Evolutionary conservation across 2,888 invertebrate genomes (phyloP), one percentile per base, ranked within the genome.

Genomic region (Scotopteryx bipunctaria): DNA sequence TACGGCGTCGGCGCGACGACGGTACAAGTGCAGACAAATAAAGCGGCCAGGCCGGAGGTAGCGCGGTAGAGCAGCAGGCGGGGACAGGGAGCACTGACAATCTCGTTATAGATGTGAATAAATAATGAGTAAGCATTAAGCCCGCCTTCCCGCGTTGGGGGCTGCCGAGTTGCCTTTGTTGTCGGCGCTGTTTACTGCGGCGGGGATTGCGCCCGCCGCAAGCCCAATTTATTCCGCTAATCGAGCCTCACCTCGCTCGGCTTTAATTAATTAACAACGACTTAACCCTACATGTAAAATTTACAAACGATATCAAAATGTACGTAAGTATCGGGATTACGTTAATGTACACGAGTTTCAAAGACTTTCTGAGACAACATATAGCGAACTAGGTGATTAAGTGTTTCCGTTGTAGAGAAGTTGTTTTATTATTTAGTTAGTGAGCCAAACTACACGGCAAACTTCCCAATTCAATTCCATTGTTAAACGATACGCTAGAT

Each of bases 101-200:
- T 86, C 83, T 86, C 84, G 86, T 86, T 86, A 86, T 81, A 83
- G 81, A 86, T 81, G 86, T 89, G 86, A 89, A 89, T 89, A 87
- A 89, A 87, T 86, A 88, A 88, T 87, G 83, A 86, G 83, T 80
- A 74, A 81, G 83, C 85, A 86, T 84, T 84, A 83, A 83, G 81
- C 78, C 71, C 76, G 79, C 73, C 69, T 75, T 74, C 69, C 73
- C 73, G 74, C 66, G 69, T 66, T 55, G 66, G 73, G 76, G 76
- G 66, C 72, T 71, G 74, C 75, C 71, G 76, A 72, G 73, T 67
- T 73, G 80, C 81, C 82, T 87, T 86, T 86, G 86, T 88, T 86
- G 84, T 79, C 77, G 78, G 73, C 78, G 70, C 76, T 83, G 81
- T 83, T 82, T 79, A 83, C 86, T 78, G 78, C 80, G 79, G 68